Base-by-base conservation (phyloP, 2,888 invertebrate species). In the Acleris laterana region DNA sequence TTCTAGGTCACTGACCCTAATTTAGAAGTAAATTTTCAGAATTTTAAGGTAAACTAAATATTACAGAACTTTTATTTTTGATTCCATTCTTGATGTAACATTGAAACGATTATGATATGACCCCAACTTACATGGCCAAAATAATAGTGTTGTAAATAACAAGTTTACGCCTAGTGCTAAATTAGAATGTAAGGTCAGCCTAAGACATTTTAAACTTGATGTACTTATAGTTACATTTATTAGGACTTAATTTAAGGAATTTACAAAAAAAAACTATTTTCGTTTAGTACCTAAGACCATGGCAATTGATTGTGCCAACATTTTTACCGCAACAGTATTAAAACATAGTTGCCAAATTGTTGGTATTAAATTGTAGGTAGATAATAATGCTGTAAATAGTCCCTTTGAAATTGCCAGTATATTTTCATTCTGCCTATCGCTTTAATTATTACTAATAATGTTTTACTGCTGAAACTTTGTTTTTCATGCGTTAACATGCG, bases 241-340 rank as follows among this genome's bases (percentile, higher is more conserved):
- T 88, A 88, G 84, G 76, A 71, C 77, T 81, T 80, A 71, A 75
- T 84, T 81, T 87, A 88, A 87, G 85, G 79, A 73, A 86, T 87
- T 88, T 84, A 87, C 89, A 89, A 85, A 80, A 85, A 80, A 63
- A 78, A 78, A 83, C 87, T 88, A 88, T 89, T 66, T 90, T 89
- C 80, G 80, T 84, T 88, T 89, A 88, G 83, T 75, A 70, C 53
- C 74, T 85, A 86, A 88, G 83, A 69, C 81, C 78, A 77, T 77
- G 90, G 90, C 89, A 73, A 87, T 83, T 83, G 82, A 85, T 81
- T 83, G 92, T 93, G 93, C 93, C 93, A 93, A 91, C 90, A 89
- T 93, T 93, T 93, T 93, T 93, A 93, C 93, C 93, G 89, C 87
- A 87, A 90, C 93, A 93, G 93, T 93, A 93, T 93, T 93, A 87